Conservation (phyloP, 2,113 vertebrate species). For the Platysteira castanea region DNA sequence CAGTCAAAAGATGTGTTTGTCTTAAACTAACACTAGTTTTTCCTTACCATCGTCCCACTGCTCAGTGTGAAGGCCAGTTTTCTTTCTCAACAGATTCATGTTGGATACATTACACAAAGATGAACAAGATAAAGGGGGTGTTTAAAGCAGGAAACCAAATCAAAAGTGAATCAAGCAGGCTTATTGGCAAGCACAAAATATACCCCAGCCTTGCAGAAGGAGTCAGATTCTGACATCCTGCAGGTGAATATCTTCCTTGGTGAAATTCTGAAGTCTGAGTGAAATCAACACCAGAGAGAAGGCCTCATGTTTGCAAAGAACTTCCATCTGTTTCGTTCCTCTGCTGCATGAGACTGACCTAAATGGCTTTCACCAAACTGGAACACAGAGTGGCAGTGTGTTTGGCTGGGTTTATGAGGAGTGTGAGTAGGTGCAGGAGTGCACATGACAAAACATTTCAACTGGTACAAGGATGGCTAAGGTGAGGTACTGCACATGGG, state of each 20-base stretch:
- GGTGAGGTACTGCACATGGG: conserved; percentile 6
- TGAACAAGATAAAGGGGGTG: background rate
- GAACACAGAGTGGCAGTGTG: background rate
- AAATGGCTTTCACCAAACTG: background rate
- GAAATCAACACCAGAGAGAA: background rate
- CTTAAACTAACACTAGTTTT: background rate
- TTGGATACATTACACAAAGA: background rate
- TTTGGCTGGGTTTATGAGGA: background rate
- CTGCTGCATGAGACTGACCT: background rate
- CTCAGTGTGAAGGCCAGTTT: background rate
- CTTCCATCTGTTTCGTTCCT: background rate
- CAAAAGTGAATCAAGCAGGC: background rate
- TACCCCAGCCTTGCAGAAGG: background rate
- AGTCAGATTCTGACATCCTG: background rate
- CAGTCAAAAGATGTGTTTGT: background rate
- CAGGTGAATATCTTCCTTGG: background rate
- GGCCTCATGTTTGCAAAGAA: background rate
- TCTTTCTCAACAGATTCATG: background rate
- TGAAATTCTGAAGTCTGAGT: background rate
- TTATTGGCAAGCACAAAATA: background rate
- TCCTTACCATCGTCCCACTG: background rate
- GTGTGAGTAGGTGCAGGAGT: background rate
- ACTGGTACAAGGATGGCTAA: background rate
- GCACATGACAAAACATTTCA: background rate
- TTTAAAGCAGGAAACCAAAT: background rate